These are phyloP conservation scores for Eustalomyia histrio DNA, from an alignment of 2,888 invertebrate genomes.

Conservation along the genomic window DNA sequence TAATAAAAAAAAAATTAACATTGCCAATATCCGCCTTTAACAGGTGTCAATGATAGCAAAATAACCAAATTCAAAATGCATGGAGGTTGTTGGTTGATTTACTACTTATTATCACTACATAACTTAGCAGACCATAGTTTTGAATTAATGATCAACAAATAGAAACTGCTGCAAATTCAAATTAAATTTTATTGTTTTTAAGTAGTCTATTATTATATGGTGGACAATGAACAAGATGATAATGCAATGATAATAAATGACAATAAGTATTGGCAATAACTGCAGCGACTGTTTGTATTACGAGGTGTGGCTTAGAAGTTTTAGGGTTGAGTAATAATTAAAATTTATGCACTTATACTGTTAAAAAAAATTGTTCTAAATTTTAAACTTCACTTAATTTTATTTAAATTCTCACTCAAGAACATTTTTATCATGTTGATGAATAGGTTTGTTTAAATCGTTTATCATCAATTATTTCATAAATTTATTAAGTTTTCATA, in stretches of 20 bases:
- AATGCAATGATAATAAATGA: constrained; percentile 25
- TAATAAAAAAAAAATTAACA: constrained; percentile 28
- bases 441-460: too few relatives aligned
- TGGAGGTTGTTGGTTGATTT: constrained; percentile 41
- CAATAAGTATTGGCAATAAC: constrained; percentile 18
- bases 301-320: constrained; percentile 5
- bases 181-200: constrained; percentile 43
- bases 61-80: constrained; percentile 22
- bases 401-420: too few relatives aligned
- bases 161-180: constrained; percentile 35
- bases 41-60: constrained; percentile 55
- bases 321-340: not conserved
- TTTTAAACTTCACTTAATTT: too few relatives aligned
- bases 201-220: constrained; percentile 11
- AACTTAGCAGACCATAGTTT: not conserved
- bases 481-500: too few relatives aligned
- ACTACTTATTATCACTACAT: not conserved
- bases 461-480: too few relatives aligned
- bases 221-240: constrained; percentile 26
- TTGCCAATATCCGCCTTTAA: constrained; percentile 62
- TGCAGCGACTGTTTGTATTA: not conserved
- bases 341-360: too few relatives aligned
- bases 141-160: not conserved
- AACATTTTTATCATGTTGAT: too few relatives aligned
- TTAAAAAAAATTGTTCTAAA: too few relatives aligned